A percentile compares a stretch with the other conserved stretches of the same genome.
Evolutionary conservation across 2,113 vertebrate genomes (phyloP).

Genomic region (Stercorarius parasiticus): DNA sequence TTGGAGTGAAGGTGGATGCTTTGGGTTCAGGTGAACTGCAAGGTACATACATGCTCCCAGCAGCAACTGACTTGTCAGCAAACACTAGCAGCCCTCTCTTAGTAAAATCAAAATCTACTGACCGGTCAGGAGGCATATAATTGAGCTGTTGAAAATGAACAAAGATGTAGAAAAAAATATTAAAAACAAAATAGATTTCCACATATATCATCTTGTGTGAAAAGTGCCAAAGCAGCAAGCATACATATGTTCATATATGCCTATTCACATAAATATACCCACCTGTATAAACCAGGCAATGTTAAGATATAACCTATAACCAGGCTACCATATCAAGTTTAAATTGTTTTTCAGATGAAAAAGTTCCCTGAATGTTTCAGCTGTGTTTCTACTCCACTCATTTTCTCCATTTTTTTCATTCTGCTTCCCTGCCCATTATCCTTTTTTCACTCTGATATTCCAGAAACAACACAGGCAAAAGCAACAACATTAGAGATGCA

Average conservation of each 20-base stretch:
- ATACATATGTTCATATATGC: background rate
- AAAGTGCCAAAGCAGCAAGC: background rate
- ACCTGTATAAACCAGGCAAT: background rate
- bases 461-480: background rate
- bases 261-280: background rate
- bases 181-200: background rate
- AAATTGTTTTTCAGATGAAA: background rate
- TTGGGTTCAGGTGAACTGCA: slow-evolving; percentile 20
- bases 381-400: background rate
- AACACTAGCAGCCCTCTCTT: slow-evolving; percentile 89
- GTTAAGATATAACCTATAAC: background rate
- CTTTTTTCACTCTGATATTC: background rate
- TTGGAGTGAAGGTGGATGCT: slow-evolving; percentile 43
- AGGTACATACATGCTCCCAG: slow-evolving; percentile 53
- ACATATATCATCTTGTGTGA: background rate
- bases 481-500: background rate
- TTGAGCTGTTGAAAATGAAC: slow-evolving; percentile 75
- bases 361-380: background rate
- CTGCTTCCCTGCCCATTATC: background rate
- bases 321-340: background rate
- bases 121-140: slow-evolving; percentile 80
- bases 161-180: background rate
- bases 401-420: background rate
- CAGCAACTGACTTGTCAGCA: slow-evolving; percentile 74
- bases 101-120: slow-evolving; percentile 89